Conservation (phyloP, 1,140 invertebrate species). For the Cheumatopsyche charites region DNA sequence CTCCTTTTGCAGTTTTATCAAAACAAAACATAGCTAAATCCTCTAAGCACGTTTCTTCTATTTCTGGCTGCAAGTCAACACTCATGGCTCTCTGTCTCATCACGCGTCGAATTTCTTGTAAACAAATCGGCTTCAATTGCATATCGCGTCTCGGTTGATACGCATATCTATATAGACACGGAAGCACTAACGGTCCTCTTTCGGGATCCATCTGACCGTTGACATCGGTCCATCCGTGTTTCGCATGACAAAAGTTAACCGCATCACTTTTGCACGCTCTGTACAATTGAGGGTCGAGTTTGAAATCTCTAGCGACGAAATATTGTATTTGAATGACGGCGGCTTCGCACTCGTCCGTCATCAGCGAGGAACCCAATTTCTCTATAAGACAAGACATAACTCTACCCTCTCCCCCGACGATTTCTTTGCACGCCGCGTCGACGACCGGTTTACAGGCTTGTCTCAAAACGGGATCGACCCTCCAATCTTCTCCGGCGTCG, state of each 20-base stretch:
- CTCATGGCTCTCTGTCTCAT: constrained; percentile 91
- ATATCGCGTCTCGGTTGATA: constrained; percentile 74
- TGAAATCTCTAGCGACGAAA: constrained; percentile 94
- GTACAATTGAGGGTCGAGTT: constrained; percentile 89
- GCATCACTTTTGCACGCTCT: constrained; percentile 88
- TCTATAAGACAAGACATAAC: constrained; percentile 95
- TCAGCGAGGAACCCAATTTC: constrained; percentile 81
- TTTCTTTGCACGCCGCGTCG: constrained; percentile 71
- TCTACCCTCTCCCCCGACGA: constrained; percentile 73
- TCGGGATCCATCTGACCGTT: constrained; percentile 72
- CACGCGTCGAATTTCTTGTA: constrained; percentile 84
- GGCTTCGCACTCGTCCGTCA: constrained; percentile 89
- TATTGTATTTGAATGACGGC: constrained; percentile 95
- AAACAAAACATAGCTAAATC: constrained; percentile 86
- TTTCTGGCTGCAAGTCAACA: constrained; percentile 92
- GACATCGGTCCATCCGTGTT: constrained; percentile 76
- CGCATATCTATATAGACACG: constrained; percentile 90
- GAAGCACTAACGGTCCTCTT: constrained; percentile 80
- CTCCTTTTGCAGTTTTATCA: constrained; percentile 81
- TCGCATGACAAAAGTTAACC: constrained; percentile 78
- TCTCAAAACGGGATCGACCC: constrained; percentile 86
- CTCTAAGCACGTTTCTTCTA: constrained; percentile 87
- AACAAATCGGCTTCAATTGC: constrained; percentile 68
- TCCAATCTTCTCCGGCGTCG: constrained; percentile 89
- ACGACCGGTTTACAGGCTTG: constrained; percentile 86